Evolutionary conservation across 2,797 vertebrate species (phyloP), one percentile per base, ranked within the genome.

Genomic region (Tokudaia tokunoshimensis): DNA sequence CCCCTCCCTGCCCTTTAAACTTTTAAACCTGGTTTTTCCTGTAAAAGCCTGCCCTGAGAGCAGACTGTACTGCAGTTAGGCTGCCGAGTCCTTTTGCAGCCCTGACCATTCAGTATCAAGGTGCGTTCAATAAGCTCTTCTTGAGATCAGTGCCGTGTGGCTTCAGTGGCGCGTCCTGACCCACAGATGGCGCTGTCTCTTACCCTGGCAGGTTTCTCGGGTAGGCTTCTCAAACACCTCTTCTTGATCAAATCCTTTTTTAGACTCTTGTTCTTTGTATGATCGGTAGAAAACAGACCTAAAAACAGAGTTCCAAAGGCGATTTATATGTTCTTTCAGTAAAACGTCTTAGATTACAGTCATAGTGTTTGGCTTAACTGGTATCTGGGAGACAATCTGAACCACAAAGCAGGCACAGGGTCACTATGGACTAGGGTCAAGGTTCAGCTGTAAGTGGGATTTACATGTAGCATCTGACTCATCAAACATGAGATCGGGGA

Each of bases 221-320:
- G 99, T 99, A 19, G 99, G 99, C 95, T 99, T 99, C 98, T 99
- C 99, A 98, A 99, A 99, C 95, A 99, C 99, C 98, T 99, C 99
- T 97, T 99, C 99, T 97, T 99, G 99, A 88, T 99, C 99, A 67
- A 99, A 99, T 15, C 99, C 99, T 97, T 99, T 99, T 97, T 99
- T 99, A 2, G 99, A 99, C 97, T 99, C 99, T 96, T 99, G 99
- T 95, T 99, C 99, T 98, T 99, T 99, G 98, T 99, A 99, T 0
- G 99, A 99, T 31, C 99, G 99, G 97, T 99, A 99, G 97, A 99
- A 99, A 50, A 99, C 99, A 47, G 99, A 99, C 97, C 99, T 99
- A 98, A 96, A 98, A 98, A 94, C 44, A 96, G 0, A 2, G 41
- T 89, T 94, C 31, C 57, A 89, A 93, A 89, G 85, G 24, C 93